Evolutionary conservation across 1,140 invertebrate genomes (phyloP).

Genomic region (Musca vetustissima): DNA sequence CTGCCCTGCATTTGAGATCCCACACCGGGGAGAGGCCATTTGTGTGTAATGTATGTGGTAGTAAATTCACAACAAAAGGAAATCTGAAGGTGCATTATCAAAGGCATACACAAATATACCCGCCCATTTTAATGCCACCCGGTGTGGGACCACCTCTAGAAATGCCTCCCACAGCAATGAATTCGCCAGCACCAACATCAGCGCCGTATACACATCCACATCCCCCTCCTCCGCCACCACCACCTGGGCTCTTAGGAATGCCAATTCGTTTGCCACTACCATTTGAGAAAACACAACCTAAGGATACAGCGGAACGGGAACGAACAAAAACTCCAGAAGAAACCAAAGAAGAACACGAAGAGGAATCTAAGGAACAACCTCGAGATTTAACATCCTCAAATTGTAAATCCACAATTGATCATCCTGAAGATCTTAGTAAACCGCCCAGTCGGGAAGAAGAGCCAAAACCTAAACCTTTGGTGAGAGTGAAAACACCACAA

Average conservation of each 20-base stretch:
- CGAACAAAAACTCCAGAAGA: constrained; percentile 11
- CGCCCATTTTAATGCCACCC: constrained; percentile 63
- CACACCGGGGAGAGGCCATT: constrained; percentile 97
- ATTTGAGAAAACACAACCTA: neutral
- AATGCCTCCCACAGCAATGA: neutral
- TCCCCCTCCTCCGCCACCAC: constrained; percentile 27
- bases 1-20: constrained; percentile 89
- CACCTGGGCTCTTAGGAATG: constrained; percentile 12
- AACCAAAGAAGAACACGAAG: constrained; percentile 1
- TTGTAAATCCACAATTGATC: neutral
- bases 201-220: neutral
- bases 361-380: constrained; percentile 8
- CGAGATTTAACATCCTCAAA: neutral
- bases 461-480: constrained; percentile 32
- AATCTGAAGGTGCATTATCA: constrained; percentile 97
- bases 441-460: constrained; percentile 12
- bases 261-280: neutral
- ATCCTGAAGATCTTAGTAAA: constrained; percentile 43
- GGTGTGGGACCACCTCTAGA: constrained; percentile 30
- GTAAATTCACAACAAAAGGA: constrained; percentile 96
- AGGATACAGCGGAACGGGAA: neutral
- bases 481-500: constrained; percentile 18
- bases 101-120: constrained; percentile 91
- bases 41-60: constrained; percentile 97
- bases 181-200: neutral